Evolutionary conservation across 2,113 vertebrate species (phyloP), one percentile per base, ranked within the genome.

Genomic region (Seriola dumerili): DNA sequence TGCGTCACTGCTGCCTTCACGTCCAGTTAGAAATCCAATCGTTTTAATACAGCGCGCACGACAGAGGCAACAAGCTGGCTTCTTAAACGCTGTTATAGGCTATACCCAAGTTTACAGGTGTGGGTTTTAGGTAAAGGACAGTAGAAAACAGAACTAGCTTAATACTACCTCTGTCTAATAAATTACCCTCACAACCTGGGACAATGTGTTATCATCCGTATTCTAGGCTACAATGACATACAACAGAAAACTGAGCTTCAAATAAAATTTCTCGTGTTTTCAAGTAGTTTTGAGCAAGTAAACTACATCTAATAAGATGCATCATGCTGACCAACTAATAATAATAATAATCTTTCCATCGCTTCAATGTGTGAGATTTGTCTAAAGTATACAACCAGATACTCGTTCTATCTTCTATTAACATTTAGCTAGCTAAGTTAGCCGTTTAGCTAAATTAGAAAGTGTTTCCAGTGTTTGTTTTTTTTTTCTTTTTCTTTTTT

Each of bases 1-100:
- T 89, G 91, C 92, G 93, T 95, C 85, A 88, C 1, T 89, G 80
- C 25, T 78, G 89, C 90, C 12, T 92, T 90, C 55, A 57, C 0
- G 67, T 68, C 4, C 78, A n/a, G n/a, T 92, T 6, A 54, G 75
- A 85, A 81, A 83, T 50, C 0, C 38, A 38, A 40, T 23, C 13
- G 0, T 3, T 6, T 6, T 11, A 38, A 12, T 17, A n/a, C 2
- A 67, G 32, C 57, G 21, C 42, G 1, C 8, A 36, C 1, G 3
- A 55, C 36, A 55, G 9, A n/a, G 5, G 4, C 61, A 4, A 46
- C 0, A 21, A 7, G 34, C 25, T 6, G 38, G 19, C 46, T 75
- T 50, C 46, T 14, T 19, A 19, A 0, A 8, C 3, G 8, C 50
- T 63, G 0, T 38, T 38, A 36, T 17, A 8, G 11, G n/a, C 54